Conservation (phyloP, 2,113 vertebrate species). For the Patagioenas fasciata region DNA sequence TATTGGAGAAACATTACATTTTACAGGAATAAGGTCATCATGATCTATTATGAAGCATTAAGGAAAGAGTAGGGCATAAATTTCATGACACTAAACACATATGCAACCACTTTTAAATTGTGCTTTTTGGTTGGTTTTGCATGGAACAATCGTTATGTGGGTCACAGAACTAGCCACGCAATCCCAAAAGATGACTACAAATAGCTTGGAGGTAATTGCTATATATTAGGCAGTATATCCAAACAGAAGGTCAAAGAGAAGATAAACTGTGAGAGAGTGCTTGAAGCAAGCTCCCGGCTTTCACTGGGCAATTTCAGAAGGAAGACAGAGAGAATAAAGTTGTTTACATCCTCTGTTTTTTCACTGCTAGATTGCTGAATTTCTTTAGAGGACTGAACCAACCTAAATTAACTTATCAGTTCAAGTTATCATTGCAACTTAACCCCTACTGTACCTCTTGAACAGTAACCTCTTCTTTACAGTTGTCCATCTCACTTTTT, state of each 20-base stretch:
- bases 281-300: constrained; percentile 1
- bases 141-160: neutral
- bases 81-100: neutral
- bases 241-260: constrained; percentile 45
- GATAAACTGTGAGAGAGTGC: constrained; percentile 23
- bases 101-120: neutral
- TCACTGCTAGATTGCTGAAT: neutral
- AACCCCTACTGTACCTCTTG: constrained; percentile 1
- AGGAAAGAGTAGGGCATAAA: neutral
- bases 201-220: constrained; percentile 12
- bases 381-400: neutral
- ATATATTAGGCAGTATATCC: neutral
- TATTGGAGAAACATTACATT: neutral
- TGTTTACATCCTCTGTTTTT: constrained; percentile 29
- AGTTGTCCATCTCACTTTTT: neutral
- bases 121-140: neutral
- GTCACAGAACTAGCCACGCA: neutral
- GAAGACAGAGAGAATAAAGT: neutral
- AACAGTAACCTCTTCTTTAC: constrained; percentile 22
- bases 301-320: constrained; percentile 21
- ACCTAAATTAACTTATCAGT: neutral
- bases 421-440: constrained; percentile 6
- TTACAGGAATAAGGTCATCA: neutral
- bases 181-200: constrained; percentile 1
- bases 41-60: neutral